Conservation (phyloP, 2,113 vertebrate genomes). For the Hippocampus guttulatus region DNA sequence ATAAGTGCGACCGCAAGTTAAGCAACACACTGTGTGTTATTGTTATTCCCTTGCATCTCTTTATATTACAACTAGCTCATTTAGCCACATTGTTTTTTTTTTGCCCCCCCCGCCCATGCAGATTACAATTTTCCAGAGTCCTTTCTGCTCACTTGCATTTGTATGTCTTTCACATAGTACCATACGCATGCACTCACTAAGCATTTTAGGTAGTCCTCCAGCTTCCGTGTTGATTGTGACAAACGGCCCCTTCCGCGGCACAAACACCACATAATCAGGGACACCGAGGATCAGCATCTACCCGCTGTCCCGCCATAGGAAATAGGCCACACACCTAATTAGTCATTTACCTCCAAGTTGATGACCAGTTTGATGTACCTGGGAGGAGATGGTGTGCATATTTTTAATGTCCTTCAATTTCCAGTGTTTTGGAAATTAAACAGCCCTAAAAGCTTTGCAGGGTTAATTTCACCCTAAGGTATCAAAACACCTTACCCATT, state of each 20-base stretch:
- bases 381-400: not conserved
- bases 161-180: conserved; percentile 16
- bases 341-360: conserved; percentile 58
- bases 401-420: not conserved
- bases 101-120: not conserved
- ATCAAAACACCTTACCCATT: not conserved
- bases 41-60: conserved; percentile 11
- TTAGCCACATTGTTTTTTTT: not conserved
- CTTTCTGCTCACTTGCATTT: conserved; percentile 12
- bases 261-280: conserved; percentile 67
- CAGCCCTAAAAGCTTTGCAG: not conserved
- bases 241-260: conserved; percentile 61
- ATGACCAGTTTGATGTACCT: conserved; percentile 21
- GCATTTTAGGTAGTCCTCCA: conserved; percentile 61
- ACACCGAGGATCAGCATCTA: conserved; percentile 65
- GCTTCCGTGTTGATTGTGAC: conserved; percentile 62
- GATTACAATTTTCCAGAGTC: conserved; percentile 9
- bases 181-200: conserved; percentile 16
- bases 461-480: not conserved
- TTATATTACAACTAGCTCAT: conserved; percentile 5
- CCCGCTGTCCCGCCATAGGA: conserved; percentile 63
- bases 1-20: not conserved
- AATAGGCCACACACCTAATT: conserved; percentile 66
- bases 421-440: not conserved
- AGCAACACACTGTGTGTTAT: conserved; percentile 4